Evolutionary conservation across 2,113 vertebrate genomes (phyloP).

Genomic region (Aplodontia rufa): DNA sequence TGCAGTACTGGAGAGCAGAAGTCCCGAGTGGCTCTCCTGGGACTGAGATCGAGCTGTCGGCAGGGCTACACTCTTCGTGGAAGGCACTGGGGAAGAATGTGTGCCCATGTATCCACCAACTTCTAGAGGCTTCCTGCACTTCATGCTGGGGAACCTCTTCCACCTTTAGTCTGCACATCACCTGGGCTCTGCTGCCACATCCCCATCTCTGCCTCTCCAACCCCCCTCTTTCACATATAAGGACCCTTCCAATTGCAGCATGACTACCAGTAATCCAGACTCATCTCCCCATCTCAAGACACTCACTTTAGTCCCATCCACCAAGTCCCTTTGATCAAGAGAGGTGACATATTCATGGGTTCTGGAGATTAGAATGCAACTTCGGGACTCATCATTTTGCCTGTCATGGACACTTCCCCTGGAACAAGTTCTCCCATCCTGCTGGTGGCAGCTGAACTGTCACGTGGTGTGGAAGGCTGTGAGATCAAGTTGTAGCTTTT

Average conservation of each 20-base stretch:
- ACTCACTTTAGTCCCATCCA: no score
- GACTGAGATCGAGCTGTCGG: accelerated
- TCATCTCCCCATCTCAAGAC: not conserved
- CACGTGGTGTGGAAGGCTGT: not conserved
- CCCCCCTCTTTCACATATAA: not conserved
- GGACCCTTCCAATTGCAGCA: not conserved
- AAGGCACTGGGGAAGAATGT: not conserved
- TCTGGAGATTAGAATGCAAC: no score
- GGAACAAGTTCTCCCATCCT: not conserved
- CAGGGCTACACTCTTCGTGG: not conserved
- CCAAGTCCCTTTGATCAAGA: no score
- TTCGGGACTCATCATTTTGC: not conserved
- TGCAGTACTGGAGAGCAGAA: not conserved
- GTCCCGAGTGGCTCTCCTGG: not conserved
- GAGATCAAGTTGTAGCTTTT: not conserved
- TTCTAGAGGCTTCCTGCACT: not conserved
- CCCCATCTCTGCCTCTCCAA: not conserved
- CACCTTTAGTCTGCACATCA: no score
- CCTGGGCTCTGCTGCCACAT: no score
- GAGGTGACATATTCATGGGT: no score
- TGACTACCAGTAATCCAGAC: not conserved
- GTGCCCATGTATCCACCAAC: accelerated
- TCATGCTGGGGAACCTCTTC: no score
- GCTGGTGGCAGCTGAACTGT: not conserved
- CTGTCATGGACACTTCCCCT: not conserved